Evolutionary conservation across 2,113 vertebrate species (phyloP), one percentile per base, ranked within the genome.

Genomic region (Psittacus erithacus): DNA sequence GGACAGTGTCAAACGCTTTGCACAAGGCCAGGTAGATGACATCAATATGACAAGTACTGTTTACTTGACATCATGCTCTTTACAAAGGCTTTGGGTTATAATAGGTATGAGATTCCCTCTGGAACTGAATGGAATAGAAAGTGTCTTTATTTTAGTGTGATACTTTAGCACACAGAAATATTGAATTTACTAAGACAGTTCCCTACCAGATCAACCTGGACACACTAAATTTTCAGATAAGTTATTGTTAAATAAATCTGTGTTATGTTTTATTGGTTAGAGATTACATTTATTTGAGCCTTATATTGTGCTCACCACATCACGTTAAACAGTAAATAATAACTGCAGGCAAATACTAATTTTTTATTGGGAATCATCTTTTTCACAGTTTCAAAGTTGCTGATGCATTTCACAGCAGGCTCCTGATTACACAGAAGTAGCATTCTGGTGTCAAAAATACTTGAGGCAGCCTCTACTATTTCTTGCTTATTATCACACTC

Each of bases 391-490:
- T 95, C 64, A 88, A 47, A 88, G 63, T 38, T 97, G 94, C 87
- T 95, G 92, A 97, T 95, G 91, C n/a, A 78, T 93, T 97, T 96
- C 79, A 88, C 79, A 95, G 70, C 74, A 73, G 67, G 43, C 84
- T 87, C 35, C 68, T 97, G 91, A 95, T 12, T 68, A 82, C 93
- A 93, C 35, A 60, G 97, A 95, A 97, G 92, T 96, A 86, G 28
- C 44, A 80, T 88, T 97, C 94, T 91, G 47, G 43, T 97, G 78
- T 95, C 96, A 96, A 97, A 96, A 97, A 94, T 94, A 85, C 75
- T 88, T 92, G 92, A 96, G 83, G 39, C 92, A 96, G 77, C 47
- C 86, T 75, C n/a, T 86, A 69, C 67, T 96, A 95, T 97, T 95
- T 86, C 89, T 94, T 95, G 86, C 90, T 98, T 78, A 84, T 88